Conservation (phyloP, 1,140 invertebrate species). For the Eciton burchellii region DNA sequence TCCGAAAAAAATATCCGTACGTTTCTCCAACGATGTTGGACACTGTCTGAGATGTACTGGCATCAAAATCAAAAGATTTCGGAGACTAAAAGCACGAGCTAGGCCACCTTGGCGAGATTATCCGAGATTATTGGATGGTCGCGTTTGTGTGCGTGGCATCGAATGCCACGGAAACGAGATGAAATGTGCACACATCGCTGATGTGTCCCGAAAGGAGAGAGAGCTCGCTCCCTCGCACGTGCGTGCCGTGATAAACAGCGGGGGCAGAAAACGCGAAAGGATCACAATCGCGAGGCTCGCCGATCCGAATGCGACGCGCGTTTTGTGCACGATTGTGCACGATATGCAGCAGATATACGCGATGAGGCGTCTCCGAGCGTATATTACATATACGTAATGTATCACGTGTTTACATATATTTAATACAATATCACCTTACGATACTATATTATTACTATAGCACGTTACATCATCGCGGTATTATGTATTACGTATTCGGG, state of each 20-base stretch:
- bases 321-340: neutral
- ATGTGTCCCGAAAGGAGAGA: conserved; percentile 35
- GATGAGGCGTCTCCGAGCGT: neutral
- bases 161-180: conserved; percentile 26
- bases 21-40: neutral
- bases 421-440: conserved; percentile 23
- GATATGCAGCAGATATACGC: neutral
- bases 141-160: conserved; percentile 8
- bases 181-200: conserved; percentile 14
- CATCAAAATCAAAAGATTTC: neutral
- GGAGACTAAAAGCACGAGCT: conserved; percentile 23
- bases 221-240: conserved; percentile 30
- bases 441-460: conserved; percentile 29
- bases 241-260: conserved; percentile 19
- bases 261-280: conserved; percentile 9
- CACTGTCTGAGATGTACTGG: neutral
- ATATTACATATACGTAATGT: conserved; percentile 8
- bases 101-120: conserved; percentile 51
- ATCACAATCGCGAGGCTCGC: conserved; percentile 10
- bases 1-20: neutral
- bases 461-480: neutral
- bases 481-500: conserved; percentile 27
- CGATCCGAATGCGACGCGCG: neutral
- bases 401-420: conserved; percentile 5
- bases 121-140: conserved; percentile 22